phyloP scores from a whole-genome alignment of 2,797 vertebrate species.

The Cirrhinus molitorella region DNA sequence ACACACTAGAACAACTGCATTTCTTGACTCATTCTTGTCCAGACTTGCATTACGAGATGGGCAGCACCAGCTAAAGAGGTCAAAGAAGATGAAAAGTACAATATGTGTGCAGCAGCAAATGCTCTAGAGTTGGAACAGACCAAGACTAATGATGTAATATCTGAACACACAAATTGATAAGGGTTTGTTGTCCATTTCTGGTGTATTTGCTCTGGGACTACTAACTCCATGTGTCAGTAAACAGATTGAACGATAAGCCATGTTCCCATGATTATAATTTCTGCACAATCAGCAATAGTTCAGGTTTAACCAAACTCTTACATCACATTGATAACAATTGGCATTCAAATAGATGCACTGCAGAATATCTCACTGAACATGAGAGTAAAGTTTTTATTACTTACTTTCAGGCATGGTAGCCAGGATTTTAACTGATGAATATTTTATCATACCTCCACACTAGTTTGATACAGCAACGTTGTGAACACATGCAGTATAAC shows the following conservation, averaged over 20 bases:
- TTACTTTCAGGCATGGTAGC: background rate
- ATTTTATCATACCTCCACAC: slow-evolving; percentile 9
- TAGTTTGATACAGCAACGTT: background rate
- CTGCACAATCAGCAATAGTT: background rate
- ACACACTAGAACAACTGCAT: slow-evolving; percentile 5
- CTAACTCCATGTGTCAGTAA: background rate
- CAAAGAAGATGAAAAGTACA: background rate
- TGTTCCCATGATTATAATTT: background rate
- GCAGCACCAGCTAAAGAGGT: background rate
- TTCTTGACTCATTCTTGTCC: background rate
- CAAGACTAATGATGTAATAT: background rate
- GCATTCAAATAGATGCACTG: background rate
- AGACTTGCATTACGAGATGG: background rate
- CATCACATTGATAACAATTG: background rate
- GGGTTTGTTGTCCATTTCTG: background rate
- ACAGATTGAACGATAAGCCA: background rate
- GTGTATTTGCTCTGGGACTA: background rate
- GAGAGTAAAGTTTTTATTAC: background rate
- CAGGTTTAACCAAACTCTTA: background rate
- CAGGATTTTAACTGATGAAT: background rate
- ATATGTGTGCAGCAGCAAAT: background rate
- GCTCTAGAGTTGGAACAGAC: background rate
- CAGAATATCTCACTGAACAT: background rate
- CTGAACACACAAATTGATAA: background rate
- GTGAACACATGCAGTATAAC: background rate